Base-by-base conservation (phyloP, 2,888 invertebrate genomes). In the Nudaria mundana region DNA sequence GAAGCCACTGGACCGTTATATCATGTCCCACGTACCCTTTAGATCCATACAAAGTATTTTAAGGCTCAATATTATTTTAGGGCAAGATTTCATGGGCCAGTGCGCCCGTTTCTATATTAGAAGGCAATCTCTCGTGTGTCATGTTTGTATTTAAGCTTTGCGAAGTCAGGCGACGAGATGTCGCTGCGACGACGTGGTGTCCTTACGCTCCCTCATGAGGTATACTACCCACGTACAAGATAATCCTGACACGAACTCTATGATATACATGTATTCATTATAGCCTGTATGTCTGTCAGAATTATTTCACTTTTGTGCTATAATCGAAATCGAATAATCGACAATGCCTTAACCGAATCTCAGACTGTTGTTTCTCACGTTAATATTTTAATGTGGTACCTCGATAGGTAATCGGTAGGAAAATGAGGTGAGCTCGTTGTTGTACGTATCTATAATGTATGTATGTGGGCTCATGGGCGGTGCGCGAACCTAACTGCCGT, bases 401-500 rank as follows among this genome's bases (percentile, higher is more conserved):
- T 5, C 11, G 24, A 22, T 8, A 5, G 2, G 11, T 23, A 3
- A 22, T 11, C 14, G 7, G 6, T 7, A 22, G 22, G 15, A 0
- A 5, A n/a, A 34, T 34, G n/a, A 26, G 34, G 10, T 11, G 11
- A 10, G 5, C 11, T n/a, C 6, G 14, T 25, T 33, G 10, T 15
- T 18, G n/a, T 28, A 20, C 5, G 3, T 20, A 20, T n/a, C 20
- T 20, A n/a, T 28, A 28, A 14, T 14, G 14, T 31, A 33, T 49
- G 45, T 53, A 56, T 5, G 16, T 24, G 24, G 24, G 2, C 14
- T 15, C 10, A 32, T 24, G 20, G 59, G 45, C 47, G 47, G 43
- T 55, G 57, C 56, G 66, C 69, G 71, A 72, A 66, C 67, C 66
- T 70, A 65, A 67, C 44, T 66, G 54, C 46, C 53, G 33, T 15